Conservation (phyloP, 2,888 invertebrate genomes). For the Meganola albula region DNA sequence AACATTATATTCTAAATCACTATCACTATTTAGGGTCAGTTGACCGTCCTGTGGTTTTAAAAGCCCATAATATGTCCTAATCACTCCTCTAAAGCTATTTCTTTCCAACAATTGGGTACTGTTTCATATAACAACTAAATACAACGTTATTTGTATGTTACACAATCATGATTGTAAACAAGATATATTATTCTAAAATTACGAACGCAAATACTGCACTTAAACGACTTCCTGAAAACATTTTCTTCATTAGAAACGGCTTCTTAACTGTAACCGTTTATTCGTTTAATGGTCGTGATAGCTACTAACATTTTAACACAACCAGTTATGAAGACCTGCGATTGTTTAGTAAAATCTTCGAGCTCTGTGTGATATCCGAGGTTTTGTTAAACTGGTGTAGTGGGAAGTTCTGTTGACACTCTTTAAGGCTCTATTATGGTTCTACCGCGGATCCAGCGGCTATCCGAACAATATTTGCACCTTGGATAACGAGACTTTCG, state of each 20-base stretch:
- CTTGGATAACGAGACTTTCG: constrained; percentile 12
- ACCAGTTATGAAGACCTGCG: constrained; percentile 28
- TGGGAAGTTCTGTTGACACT: constrained; percentile 39
- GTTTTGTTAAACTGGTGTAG: constrained; percentile 24
- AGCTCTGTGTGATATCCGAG: constrained; percentile 6
- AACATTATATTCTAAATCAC: too few species aligned
- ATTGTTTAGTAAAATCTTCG: background rate
- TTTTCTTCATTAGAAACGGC: constrained; percentile 43
- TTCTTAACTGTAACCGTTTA: constrained; percentile 36
- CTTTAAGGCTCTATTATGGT: constrained; percentile 43
- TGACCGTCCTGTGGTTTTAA: too few species aligned
- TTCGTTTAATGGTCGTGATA: constrained; percentile 42
- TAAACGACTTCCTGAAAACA: constrained; percentile 26
- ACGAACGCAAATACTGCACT: constrained; percentile 20
- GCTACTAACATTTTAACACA: constrained; percentile 37
- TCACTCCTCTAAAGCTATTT: too few species aligned
- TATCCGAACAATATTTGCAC: constrained; percentile 30
- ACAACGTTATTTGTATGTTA: too few species aligned
- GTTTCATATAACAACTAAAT: too few species aligned
- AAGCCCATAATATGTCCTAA: too few species aligned
- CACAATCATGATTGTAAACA: too few species aligned
- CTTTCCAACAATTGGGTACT: too few species aligned
- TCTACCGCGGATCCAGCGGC: constrained; percentile 22
- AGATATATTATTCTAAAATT: constrained; percentile 11
- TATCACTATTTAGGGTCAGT: too few species aligned